Base-by-base conservation (phyloP, 2,888 invertebrate species). In the Lamellibrachia satsuma region DNA sequence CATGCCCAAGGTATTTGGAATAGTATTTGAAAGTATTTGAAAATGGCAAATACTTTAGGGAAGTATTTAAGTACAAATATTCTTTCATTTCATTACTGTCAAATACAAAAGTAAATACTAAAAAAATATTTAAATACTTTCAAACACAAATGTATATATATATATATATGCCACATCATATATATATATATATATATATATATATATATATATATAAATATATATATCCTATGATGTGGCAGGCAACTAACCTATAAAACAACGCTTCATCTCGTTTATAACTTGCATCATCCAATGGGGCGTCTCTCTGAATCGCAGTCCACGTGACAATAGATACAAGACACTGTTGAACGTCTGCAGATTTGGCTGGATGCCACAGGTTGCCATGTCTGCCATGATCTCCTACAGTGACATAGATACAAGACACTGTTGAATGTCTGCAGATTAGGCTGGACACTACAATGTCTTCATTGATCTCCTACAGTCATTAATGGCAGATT, bases 291-390 rank as follows among this genome's bases (percentile, higher is more conserved):
- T 91, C 92, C 92, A 91, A 55, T 39, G 9, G 2, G 92, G 92
- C 6, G 52, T 52, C 52, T 55, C 52, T 15, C 55, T 52, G 92
- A 39, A 52, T 51, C 55, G 52, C 39, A 39, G 22, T 39, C 52
- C 57, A 39, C 92, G 52, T 6, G 92, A 52, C 92, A 91, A 22
- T 7, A 91, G 52, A 39, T 52, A 55, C 52, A 91, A n/a, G 22
- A 57, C 55, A 52, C 52, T 91, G 57, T 91, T 91, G 57, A 91
- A 91, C 27, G 92, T 91, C 92, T 51, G 39, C 92, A 91, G 39
- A 52, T 52, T 55, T 15, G 92, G 92, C 15, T 55, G 92, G 11
- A 91, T 15, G 7, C 92, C 92, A 39, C 11, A 11, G 4, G 92
- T 6, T 15, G 39, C 52, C 91, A 91, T 91, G 52, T 91, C 91